phyloP scores from a whole-genome alignment of 1,140 invertebrate species.

The Fragariocoptes setiger region DNA sequence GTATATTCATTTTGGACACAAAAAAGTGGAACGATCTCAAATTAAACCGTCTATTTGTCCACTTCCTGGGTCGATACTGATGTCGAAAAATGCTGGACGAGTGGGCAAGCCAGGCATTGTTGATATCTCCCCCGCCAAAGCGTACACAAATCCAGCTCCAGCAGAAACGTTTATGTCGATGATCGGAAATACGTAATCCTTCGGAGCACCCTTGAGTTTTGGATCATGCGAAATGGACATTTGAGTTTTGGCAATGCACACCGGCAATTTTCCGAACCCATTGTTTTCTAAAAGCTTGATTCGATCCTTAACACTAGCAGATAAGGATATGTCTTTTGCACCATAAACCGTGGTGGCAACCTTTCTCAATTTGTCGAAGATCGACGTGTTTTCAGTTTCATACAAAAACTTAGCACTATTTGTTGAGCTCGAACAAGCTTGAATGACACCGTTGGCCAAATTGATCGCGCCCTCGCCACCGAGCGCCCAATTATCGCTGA shows the following conservation, averaged over 20 bases:
- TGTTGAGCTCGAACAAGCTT: slow-evolving; percentile 25
- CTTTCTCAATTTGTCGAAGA: slow-evolving; percentile 42
- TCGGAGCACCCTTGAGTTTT: slow-evolving; percentile 45
- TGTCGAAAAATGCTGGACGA: slow-evolving; percentile 81
- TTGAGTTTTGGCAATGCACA: slow-evolving; percentile 96
- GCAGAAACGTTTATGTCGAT: slow-evolving; percentile 59
- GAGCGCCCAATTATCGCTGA: slow-evolving; percentile 60
- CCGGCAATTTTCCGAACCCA: slow-evolving; percentile 59
- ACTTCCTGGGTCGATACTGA: slow-evolving; percentile 63
- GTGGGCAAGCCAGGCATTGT: slow-evolving; percentile 83
- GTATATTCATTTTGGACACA: no score
- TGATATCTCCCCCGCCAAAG: slow-evolving; percentile 61
- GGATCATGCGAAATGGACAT: slow-evolving; percentile 68
- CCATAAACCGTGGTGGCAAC: slow-evolving; percentile 87
- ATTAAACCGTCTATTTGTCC: slow-evolving; percentile 51
- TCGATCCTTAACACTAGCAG: slow-evolving; percentile 25
- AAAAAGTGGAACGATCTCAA: neutral
- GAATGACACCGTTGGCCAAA: slow-evolving; percentile 53
- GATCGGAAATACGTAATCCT: slow-evolving; percentile 50
- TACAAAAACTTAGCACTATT: neutral
- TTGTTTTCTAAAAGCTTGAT: slow-evolving; percentile 26
- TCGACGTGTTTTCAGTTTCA: neutral
- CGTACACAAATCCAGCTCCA: slow-evolving; percentile 78
- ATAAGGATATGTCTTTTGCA: slow-evolving; percentile 47
- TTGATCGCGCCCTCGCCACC: slow-evolving; percentile 57